A percentile compares a stretch with the other conserved stretches of the same genome.
These are phyloP conservation scores for Tortrix viridana DNA, from an alignment of 2,888 invertebrate genomes.

Conservation along the genomic window DNA sequence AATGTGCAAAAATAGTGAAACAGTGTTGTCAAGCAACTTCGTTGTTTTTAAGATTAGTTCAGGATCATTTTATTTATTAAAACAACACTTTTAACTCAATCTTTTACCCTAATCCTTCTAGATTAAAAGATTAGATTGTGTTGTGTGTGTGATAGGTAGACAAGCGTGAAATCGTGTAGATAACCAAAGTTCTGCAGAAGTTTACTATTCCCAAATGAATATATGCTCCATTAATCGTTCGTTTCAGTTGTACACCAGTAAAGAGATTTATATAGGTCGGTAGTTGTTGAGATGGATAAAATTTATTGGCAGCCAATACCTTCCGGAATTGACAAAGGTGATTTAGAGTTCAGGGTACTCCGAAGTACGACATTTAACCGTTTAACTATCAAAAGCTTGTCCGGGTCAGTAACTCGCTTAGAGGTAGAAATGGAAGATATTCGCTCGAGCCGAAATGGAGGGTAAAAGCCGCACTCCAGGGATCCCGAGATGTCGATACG, in stretches of 20 bases:
- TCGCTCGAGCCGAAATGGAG: conserved; percentile 56
- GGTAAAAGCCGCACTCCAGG: conserved; percentile 54
- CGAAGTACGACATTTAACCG: conserved; percentile 56
- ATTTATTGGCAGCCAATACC: conserved; percentile 19
- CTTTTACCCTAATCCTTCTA: no score
- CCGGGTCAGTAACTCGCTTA: conserved; percentile 66
- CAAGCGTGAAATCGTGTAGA: no score
- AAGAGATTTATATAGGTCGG: not conserved
- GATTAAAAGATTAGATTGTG: no score
- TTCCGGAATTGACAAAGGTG: conserved; percentile 34
- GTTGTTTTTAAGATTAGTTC: no score
- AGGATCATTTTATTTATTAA: no score
- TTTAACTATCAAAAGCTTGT: conserved; percentile 68
- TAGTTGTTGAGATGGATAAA: conserved; percentile 33
- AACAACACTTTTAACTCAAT: no score
- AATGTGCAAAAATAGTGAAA: no score
- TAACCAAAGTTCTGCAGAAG: no score
- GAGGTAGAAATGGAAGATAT: conserved; percentile 58
- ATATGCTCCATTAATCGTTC: not conserved
- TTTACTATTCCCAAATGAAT: not conserved
- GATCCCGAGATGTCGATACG: conserved; percentile 42
- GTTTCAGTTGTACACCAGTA: conserved; percentile 5
- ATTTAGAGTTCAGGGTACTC: conserved; percentile 42
- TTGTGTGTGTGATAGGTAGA: no score
- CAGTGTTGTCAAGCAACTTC: no score